Base-by-base conservation (phyloP, 2,888 invertebrate species). In the Panorpa germanica region DNA sequence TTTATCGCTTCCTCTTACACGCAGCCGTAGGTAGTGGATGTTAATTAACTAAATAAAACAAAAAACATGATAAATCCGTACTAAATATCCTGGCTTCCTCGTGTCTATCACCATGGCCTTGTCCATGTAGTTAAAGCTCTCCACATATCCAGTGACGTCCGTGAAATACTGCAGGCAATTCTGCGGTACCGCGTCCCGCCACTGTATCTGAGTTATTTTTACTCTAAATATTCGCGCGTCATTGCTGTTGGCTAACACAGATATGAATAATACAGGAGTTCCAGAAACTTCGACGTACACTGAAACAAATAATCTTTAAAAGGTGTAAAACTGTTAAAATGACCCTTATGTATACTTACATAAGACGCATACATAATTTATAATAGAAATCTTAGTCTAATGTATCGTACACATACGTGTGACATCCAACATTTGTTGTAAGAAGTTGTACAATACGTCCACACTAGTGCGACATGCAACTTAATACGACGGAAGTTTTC, bases 261-360 rank as follows among this genome's bases (percentile, higher is more conserved):
- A 65, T 4, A 81, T 39, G 45, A 63, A 64, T 17, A 78, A 51
- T 9, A 73, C 74, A 1, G 53, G 47, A 1, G 65, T 52, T 31
- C 63, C 59, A 4, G 65, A 64, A 9, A 77, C 72, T 48, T 78
- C 74, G 9, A 80, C 55, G 43, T 76, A 78, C 33, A 76, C 80
- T 80, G 47, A 9, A 61, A 50, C 30, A 21, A 33, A 32, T 38
- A 12, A 13, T 35, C 11, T 5, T 10, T 13, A 31, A n/a, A n/a
- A n/a, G n/a, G n/a, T n/a, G n/a, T n/a, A n/a, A n/a, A n/a, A n/a
- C n/a, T n/a, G n/a, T n/a, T n/a, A n/a, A n/a, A n/a, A n/a, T n/a
- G n/a, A n/a, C n/a, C n/a, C n/a, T n/a, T n/a, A n/a, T n/a, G n/a
- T n/a, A n/a, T n/a, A n/a, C n/a, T n/a, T n/a, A n/a, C n/a, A n/a